phyloP scores from a whole-genome alignment of 1,140 invertebrate species.

The Drosophila rhopaloa region DNA sequence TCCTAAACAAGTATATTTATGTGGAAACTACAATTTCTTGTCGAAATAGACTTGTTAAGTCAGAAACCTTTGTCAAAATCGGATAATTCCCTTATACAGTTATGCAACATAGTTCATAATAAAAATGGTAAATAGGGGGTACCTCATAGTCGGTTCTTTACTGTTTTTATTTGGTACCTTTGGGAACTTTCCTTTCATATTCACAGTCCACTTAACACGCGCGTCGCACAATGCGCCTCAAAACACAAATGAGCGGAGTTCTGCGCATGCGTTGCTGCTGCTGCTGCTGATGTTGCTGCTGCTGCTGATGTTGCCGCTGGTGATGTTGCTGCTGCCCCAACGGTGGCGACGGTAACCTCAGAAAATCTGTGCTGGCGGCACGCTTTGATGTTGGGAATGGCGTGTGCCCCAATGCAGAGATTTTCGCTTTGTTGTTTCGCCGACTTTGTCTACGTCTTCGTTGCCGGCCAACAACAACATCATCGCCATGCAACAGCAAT shows the following conservation, averaged over 20 bases:
- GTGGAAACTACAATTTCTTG: not conserved
- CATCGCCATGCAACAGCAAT: slow-evolving; percentile 76
- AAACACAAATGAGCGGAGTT: slow-evolving; percentile 80
- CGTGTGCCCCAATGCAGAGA: slow-evolving; percentile 84
- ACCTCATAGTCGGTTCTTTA: not conserved
- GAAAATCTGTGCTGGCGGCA: slow-evolving; percentile 81
- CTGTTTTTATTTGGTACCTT: slow-evolving; percentile 21
- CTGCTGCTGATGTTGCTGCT: not conserved
- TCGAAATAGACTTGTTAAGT: not conserved
- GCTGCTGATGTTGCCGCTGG: slow-evolving; percentile 12
- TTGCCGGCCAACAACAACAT: slow-evolving; percentile 26
- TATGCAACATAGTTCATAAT: not conserved
- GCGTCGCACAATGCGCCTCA: slow-evolving; percentile 81
- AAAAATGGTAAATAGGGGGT: not conserved
- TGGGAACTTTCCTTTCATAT: slow-evolving; percentile 80
- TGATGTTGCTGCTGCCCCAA: slow-evolving; percentile 61
- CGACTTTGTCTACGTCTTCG: slow-evolving; percentile 59
- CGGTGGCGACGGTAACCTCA: slow-evolving; percentile 82
- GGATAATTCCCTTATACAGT: not conserved
- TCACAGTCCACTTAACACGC: slow-evolving; percentile 82
- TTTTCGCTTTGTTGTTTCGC: slow-evolving; percentile 82
- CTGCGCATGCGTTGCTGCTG: slow-evolving; percentile 46
- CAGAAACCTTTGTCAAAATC: not conserved
- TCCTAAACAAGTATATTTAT: too few species aligned
- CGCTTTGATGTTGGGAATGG: slow-evolving; percentile 84